Percentiles rank a stretch among this genome's conserved stretches.
Evolutionary conservation across 2,888 invertebrate species (phyloP).

Genomic region (Dicycla oo): DNA sequence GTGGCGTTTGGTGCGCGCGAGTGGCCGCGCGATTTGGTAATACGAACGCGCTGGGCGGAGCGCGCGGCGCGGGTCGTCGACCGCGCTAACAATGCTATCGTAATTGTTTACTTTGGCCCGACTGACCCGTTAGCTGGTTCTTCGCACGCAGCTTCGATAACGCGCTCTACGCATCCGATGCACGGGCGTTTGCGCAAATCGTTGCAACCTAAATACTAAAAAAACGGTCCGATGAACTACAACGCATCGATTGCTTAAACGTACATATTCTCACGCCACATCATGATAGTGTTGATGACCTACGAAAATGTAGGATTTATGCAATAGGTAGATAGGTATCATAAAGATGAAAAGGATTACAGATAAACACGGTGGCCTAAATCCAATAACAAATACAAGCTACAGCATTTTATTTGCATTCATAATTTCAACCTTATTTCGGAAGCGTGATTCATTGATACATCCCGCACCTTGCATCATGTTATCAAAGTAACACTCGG

Average conservation of each 20-base stretch:
- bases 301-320: constrained; percentile 54
- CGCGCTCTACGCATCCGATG: constrained; percentile 70
- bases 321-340: constrained; percentile 26
- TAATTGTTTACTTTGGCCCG: constrained; percentile 86
- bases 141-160: constrained; percentile 67
- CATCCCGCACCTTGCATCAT: constrained; percentile 34
- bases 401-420: constrained; percentile 39
- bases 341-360: constrained; percentile 34
- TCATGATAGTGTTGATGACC: constrained; percentile 58
- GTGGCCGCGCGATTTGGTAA: constrained; percentile 73
- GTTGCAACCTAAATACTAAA: constrained; percentile 80
- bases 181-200: constrained; percentile 77
- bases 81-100: constrained; percentile 83
- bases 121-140: constrained; percentile 77
- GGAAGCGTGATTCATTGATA: constrained; percentile 40
- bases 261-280: constrained; percentile 61
- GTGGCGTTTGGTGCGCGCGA: constrained; percentile 62
- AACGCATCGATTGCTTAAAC: constrained; percentile 53
- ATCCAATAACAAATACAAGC: constrained; percentile 38
- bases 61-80: constrained; percentile 71
- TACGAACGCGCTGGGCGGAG: constrained; percentile 62
- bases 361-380: constrained; percentile 28
- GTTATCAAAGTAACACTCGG: constrained; percentile 37
- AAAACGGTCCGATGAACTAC: constrained; percentile 73
- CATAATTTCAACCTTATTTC: constrained; percentile 48